Conservation (phyloP, 2,113 vertebrate species). For the Pluvianellus socialis region DNA sequence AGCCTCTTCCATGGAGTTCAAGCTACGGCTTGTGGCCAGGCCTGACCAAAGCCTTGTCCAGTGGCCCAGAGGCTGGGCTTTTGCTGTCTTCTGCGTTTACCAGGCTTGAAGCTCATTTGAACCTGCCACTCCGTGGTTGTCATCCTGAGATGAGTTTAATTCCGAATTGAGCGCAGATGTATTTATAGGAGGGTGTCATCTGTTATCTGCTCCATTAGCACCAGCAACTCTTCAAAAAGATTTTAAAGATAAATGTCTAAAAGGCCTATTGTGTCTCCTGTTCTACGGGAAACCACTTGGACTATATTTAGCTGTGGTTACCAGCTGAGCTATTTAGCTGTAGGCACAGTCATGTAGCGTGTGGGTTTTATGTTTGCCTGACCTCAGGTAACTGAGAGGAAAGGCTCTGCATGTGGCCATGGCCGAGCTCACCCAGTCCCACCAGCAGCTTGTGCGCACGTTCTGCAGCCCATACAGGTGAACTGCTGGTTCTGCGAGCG, state of each 20-base stretch:
- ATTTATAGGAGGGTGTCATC: not conserved
- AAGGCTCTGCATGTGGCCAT: not conserved
- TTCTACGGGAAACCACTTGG: not conserved
- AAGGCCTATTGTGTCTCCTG: not conserved
- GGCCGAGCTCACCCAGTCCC: not conserved
- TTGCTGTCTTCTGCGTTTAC: not conserved
- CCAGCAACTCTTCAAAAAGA: not conserved
- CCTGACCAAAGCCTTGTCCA: not conserved
- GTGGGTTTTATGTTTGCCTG: not conserved
- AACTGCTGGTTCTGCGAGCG: not conserved
- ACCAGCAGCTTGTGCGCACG: not conserved
- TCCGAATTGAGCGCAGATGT: not conserved
- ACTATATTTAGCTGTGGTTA: conserved; percentile 3
- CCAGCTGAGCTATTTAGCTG: not conserved
- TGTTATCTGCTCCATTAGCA: not conserved
- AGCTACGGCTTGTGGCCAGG: not conserved
- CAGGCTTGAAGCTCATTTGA: not conserved
- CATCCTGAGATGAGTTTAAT: not conserved
- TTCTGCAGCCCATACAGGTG: not conserved
- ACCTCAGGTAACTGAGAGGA: not conserved
- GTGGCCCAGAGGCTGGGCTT: not conserved
- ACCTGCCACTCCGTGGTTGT: not conserved
- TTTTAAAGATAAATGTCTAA: not conserved
- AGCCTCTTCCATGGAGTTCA: not conserved
- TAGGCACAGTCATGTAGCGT: not conserved